phyloP scores from a whole-genome alignment of 2,888 invertebrate genomes.

The Chrysolina haemoptera region DNA sequence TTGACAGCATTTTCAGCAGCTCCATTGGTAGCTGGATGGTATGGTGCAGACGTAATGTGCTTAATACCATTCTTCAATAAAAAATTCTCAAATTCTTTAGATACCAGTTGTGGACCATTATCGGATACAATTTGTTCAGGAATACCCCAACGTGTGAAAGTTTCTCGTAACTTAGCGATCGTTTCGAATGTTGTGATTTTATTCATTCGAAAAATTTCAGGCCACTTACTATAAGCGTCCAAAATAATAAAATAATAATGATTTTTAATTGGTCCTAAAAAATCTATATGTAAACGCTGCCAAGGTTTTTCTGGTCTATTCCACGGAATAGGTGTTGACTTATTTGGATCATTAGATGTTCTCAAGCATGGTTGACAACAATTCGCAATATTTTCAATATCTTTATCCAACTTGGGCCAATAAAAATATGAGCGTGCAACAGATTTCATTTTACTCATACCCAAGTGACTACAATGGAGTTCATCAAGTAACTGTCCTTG shows the following conservation, averaged over 20 bases:
- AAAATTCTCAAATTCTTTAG: constrained; percentile 30
- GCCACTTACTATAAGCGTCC: constrained; percentile 23
- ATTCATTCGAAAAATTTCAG: constrained; percentile 14
- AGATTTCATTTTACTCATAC: constrained; percentile 25
- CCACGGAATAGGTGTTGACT: not conserved
- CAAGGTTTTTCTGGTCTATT: not conserved
- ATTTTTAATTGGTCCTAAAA: not conserved
- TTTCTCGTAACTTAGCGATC: constrained; percentile 22
- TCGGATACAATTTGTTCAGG: constrained; percentile 21
- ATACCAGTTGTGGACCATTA: constrained; percentile 25
- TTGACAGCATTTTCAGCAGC: constrained; percentile 26
- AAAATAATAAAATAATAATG: not conserved
- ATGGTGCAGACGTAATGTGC: constrained; percentile 25
- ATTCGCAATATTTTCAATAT: not conserved
- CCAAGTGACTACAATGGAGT: constrained; percentile 52
- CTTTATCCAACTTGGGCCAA: not conserved
- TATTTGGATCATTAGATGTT: not conserved
- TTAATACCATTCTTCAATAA: constrained; percentile 25
- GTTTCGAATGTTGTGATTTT: constrained; percentile 14
- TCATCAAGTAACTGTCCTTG: not conserved
- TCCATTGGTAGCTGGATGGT: constrained; percentile 27
- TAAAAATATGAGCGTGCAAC: not conserved
- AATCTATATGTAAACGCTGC: not conserved
- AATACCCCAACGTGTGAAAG: constrained; percentile 29
- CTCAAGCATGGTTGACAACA: not conserved